These are phyloP conservation scores for Brachynemurus nebulosus DNA, from an alignment of 2,888 invertebrate species.

Conservation along the genomic window DNA sequence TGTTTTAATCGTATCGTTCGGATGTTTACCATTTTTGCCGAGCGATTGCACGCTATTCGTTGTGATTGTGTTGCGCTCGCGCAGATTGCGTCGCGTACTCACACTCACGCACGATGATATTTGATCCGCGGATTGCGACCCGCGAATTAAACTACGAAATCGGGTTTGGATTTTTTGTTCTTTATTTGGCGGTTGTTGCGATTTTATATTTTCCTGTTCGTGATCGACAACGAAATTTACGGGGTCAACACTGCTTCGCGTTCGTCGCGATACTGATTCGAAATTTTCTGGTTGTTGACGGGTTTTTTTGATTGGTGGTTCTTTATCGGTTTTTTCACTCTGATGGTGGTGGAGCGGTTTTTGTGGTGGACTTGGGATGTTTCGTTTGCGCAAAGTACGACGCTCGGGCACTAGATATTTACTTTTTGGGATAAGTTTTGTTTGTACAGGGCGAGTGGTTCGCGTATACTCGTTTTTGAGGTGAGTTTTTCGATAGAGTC, in stretches of 20 bases:
- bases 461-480: not conserved
- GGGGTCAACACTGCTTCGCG: not conserved
- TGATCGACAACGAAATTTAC: not conserved
- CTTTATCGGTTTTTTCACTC: not conserved
- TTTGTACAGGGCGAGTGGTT: not conserved
- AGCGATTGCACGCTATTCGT: not conserved
- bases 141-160: not conserved
- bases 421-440: not conserved
- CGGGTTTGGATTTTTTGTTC: no score
- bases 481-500: not conserved
- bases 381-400: not conserved
- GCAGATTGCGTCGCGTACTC: not conserved
- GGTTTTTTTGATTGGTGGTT: not conserved
- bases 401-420: not conserved
- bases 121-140: not conserved
- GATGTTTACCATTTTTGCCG: no score
- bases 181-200: not conserved
- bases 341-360: no score
- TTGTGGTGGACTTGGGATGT: no score
- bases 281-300: not conserved
- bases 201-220: slow-evolving; percentile 4
- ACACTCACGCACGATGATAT: not conserved
- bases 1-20: not conserved
- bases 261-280: not conserved
- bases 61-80: not conserved